A percentile compares a stretch with the other conserved stretches of the same genome.
phyloP scores from a whole-genome alignment of 2,113 vertebrate genomes.

The Myrmecobius fasciatus region DNA sequence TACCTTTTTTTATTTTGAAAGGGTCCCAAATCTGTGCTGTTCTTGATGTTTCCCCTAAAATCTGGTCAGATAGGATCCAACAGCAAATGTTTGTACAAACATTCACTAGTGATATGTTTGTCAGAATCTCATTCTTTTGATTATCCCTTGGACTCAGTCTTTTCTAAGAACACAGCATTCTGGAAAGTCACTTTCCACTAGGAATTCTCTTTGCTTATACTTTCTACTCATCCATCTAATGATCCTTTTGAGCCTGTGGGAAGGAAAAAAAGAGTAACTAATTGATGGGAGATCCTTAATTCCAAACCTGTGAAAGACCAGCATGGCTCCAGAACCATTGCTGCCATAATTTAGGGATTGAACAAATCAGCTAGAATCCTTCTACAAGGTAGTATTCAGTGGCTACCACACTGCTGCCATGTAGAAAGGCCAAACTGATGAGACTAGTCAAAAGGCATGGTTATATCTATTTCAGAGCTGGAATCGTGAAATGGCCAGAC shows the following conservation, averaged over 20 bases:
- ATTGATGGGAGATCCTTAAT: neutral
- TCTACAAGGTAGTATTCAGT: constrained; percentile 9
- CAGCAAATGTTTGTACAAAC: neutral
- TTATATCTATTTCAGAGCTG: neutral
- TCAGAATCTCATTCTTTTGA: constrained; percentile 23
- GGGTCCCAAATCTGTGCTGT: neutral
- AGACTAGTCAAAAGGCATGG: neutral
- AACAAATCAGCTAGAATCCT: constrained; percentile 60
- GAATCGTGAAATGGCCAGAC: neutral
- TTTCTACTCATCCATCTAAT: constrained; percentile 21
- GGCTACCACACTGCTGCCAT: constrained; percentile 6
- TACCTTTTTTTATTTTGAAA: constrained; percentile 19
- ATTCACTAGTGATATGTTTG: neutral
- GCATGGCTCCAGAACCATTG: constrained; percentile 20
- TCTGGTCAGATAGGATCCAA: neutral
- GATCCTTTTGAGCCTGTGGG: constrained; percentile 43
- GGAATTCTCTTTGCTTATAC: constrained; percentile 29
- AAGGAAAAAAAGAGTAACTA: neutral
- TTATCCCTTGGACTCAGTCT: neutral
- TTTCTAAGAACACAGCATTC: constrained; percentile 39
- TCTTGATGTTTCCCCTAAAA: constrained; percentile 8
- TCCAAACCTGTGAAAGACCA: neutral
- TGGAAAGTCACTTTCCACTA: constrained; percentile 34
- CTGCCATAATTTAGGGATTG: constrained; percentile 21
- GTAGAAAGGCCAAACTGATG: constrained; percentile 17